These are phyloP conservation scores for Lasioglossum calceatum DNA, from an alignment of 2,888 invertebrate genomes.

Conservation along the genomic window DNA sequence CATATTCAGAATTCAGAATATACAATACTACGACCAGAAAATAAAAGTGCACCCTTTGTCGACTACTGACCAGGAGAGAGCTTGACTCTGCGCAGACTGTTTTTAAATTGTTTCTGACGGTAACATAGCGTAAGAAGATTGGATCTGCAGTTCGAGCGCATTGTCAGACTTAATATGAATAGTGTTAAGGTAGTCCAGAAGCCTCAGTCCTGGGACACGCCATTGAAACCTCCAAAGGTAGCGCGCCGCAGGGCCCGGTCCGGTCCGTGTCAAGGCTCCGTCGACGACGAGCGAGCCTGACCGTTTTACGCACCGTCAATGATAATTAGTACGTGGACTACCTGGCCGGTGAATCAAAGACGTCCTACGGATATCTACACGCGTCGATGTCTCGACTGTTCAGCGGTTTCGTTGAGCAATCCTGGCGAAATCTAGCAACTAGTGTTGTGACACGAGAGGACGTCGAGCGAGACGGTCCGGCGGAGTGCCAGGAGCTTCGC, in stretches of 20 bases:
- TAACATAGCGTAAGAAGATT: neutral
- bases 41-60: neutral
- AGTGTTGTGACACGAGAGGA: neutral
- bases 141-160: neutral
- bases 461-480: neutral
- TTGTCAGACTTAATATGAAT: neutral
- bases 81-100: neutral
- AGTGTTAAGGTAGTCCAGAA: neutral
- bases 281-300: neutral
- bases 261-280: conserved; percentile 38
- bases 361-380: neutral
- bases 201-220: neutral
- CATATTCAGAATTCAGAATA: too few species aligned
- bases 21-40: neutral
- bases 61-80: neutral
- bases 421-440: neutral
- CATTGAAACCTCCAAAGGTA: neutral
- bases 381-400: neutral
- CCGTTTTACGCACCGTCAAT: conserved; percentile 47
- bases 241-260: neutral
- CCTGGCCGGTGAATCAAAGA: neutral
- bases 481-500: neutral
- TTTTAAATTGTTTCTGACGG: neutral
- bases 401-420: neutral
- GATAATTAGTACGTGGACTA: conserved; percentile 41